Conservation (phyloP, 2,113 vertebrate genomes). For the Laticauda colubrina region DNA sequence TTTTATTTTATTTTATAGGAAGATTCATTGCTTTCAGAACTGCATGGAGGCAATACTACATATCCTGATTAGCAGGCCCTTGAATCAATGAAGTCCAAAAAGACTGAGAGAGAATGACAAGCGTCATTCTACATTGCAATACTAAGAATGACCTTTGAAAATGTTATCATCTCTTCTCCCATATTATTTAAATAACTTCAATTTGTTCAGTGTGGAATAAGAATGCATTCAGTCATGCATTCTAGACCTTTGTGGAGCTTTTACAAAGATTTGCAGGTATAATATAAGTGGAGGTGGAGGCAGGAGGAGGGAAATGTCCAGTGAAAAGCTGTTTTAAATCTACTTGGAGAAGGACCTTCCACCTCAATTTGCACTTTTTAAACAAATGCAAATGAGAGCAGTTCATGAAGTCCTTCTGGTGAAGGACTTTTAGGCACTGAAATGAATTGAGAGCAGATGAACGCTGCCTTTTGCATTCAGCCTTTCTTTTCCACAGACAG, state of each 20-base stretch:
- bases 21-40: neutral
- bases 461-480: neutral
- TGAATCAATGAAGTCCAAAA: conserved; percentile 25
- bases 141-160: conserved; percentile 53
- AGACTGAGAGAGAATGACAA: neutral
- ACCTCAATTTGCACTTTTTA: conserved; percentile 29
- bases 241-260: conserved; percentile 29
- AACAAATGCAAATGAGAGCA: conserved; percentile 34
- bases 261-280: conserved; percentile 43
- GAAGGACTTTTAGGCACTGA: neutral
- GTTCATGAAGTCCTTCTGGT: neutral
- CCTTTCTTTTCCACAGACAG: conserved; percentile 10
- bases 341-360: neutral
- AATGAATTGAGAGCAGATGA: neutral
- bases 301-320: conserved; percentile 9
- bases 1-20: neutral
- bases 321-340: conserved; percentile 36
- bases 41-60: conserved; percentile 24
- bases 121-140: conserved; percentile 14
- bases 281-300: conserved; percentile 1
- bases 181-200: conserved; percentile 43
- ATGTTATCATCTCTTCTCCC: conserved; percentile 44
- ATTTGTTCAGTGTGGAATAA: conserved; percentile 22
- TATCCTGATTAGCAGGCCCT: conserved; percentile 1
- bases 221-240: conserved; percentile 19